Percentiles rank a stretch among this genome's conserved stretches.
Evolutionary conservation across 2,113 vertebrate species (phyloP).

Genomic region (Leiothrix lutea): DNA sequence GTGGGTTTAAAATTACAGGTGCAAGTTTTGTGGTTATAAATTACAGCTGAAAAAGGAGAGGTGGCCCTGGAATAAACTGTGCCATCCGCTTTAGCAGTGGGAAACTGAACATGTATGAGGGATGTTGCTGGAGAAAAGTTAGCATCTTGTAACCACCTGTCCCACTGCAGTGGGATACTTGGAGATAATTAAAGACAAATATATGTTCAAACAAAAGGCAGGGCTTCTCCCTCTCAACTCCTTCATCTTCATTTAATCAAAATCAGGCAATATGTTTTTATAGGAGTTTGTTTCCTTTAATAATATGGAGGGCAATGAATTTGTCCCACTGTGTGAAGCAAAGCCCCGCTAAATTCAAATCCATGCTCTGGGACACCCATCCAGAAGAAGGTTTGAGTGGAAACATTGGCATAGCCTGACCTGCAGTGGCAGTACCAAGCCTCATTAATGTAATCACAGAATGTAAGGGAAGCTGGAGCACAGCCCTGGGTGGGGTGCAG

Average conservation of each 20-base stretch:
- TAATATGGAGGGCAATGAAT: neutral
- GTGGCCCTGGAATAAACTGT: neutral
- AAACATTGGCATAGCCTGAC: neutral
- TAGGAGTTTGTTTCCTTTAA: neutral
- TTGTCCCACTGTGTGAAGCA: neutral
- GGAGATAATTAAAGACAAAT: neutral
- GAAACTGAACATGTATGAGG: neutral
- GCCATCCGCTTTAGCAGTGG: neutral
- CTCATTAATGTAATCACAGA: neutral
- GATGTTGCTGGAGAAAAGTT: neutral
- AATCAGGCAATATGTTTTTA: neutral
- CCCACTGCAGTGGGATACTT: neutral
- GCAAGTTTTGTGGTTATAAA: neutral
- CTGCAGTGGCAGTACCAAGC: neutral
- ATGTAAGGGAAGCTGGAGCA: neutral
- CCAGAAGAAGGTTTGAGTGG: neutral
- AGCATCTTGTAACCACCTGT: slow-evolving; percentile 14
- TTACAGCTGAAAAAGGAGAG: neutral
- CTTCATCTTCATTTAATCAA: neutral
- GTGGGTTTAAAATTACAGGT: slow-evolving; percentile 30
- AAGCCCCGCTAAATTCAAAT: neutral
- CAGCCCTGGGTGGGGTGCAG: slow-evolving; percentile 1
- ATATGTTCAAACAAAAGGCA: neutral
- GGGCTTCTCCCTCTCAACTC: neutral
- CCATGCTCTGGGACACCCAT: neutral